These are phyloP conservation scores for Crocallis elinguaria DNA, from an alignment of 2,888 invertebrate genomes.

Conservation along the genomic window DNA sequence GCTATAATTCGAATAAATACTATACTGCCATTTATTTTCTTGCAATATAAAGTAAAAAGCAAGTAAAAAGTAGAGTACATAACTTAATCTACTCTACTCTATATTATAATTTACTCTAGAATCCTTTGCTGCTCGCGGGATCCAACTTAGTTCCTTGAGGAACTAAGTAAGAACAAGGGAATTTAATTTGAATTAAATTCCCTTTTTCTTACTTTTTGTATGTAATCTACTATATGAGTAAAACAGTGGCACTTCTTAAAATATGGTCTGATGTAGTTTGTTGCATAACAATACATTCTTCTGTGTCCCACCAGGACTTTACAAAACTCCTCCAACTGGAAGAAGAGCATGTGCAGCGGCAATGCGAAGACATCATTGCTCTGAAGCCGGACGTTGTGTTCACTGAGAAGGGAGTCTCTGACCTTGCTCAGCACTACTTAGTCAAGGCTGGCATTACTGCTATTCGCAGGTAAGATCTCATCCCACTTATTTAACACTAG, in stretches of 20 bases:
- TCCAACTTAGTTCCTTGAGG: too few relatives aligned
- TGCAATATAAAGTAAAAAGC: too few relatives aligned
- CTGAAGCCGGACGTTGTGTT: conserved; percentile 98
- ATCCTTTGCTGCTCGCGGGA: too few relatives aligned
- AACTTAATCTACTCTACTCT: too few relatives aligned
- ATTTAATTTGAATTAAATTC: too few relatives aligned
- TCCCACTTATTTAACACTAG: neutral
- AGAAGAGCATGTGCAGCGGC: conserved; percentile 95
- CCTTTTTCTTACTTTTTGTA: too few relatives aligned
- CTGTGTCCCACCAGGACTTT: conserved; percentile 89
- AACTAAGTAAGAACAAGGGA: too few relatives aligned
- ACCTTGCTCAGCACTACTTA: conserved; percentile 95
- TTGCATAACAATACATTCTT: neutral
- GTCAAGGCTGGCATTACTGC: conserved; percentile 92
- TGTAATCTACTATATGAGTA: too few relatives aligned
- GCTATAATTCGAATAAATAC: too few relatives aligned
- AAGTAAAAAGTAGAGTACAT: too few relatives aligned
- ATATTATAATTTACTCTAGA: too few relatives aligned
- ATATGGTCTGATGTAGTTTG: neutral
- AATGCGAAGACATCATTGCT: conserved; percentile 97
- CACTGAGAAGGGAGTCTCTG: conserved; percentile 99
- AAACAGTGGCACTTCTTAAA: neutral
- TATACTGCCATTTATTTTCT: too few relatives aligned
- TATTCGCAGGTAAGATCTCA: conserved; percentile 80
- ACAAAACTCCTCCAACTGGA: conserved; percentile 97